Evolutionary conservation across 2,797 vertebrate genomes (phyloP), one percentile per base, ranked within the genome.

Genomic region (Malacoraja senta): DNA sequence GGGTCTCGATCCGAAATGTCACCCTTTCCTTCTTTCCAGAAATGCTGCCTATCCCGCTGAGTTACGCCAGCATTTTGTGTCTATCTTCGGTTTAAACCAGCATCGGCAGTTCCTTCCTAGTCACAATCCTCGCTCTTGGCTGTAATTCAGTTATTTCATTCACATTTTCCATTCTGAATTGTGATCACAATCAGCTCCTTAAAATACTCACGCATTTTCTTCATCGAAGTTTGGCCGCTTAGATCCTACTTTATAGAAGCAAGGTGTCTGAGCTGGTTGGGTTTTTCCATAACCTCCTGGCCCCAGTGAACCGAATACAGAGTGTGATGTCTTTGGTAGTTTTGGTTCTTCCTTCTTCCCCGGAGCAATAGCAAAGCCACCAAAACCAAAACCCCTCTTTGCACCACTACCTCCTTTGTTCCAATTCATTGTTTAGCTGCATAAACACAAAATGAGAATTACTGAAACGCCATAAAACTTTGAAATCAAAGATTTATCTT

Each of bases 241-340:
- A 61, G 99, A 98, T 91, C 99, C 99, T 93, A 99, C 99, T 96
- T 99, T 99, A 95, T 99, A 99, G 95, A 99, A 99, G 17, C 98
- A 98, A 88, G 99, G 98, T 65, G 99, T 97, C 95, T 99, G 98
- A 93, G 98, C 98, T 81, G 96, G 95, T 93, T 95, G 95, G 0
- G 95, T 96, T 93, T 99, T 98, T 0, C 98, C 97, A 90, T 97
- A 99, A 0, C 97, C 97, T 19, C 97, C 96, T 1, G 95, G 96
- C 24, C 97, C 97, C 0, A 97, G 38, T 1, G 95, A 93, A 93
- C 97, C 97, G 53, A 99, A 98, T 19, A 98, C 96, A 1, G 97
- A 97, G 90, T 99, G 97, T 13, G 98, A 97, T 81, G 97, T 96
- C 32, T 96, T 97, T 1, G 97, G 94, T 13, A 96, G 93, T n/a